Base-by-base conservation (phyloP, 2,797 vertebrate genomes). In the Serranus cabrilla region DNA sequence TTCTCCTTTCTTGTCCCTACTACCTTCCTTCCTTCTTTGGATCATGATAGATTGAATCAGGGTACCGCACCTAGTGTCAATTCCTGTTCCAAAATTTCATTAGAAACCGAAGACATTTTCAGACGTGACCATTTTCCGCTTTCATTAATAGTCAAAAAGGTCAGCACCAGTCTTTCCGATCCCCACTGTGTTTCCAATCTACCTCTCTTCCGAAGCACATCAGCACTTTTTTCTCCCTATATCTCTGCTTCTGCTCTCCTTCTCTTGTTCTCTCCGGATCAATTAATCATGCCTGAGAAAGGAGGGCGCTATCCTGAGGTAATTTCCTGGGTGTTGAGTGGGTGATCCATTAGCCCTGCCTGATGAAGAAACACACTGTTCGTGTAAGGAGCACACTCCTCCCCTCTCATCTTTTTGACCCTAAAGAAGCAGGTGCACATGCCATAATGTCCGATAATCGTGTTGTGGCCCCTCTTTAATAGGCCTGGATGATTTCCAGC, bases 111-210 rank as follows among this genome's bases (percentile, higher is more conserved):
- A 79, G 82, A 82, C 80, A 75, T 84, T 87, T 81, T 73, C 78
- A 43, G 37, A 69, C 50, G 76, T 89, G 82, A 77, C 80, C 70
- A 74, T 83, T 90, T 88, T 70, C 74, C 57, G 2, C 66, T 86
- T 86, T 92, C 85, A 91, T 93, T 93, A 93, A 89, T 93, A 93
- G 92, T 93, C 87, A 88, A 91, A 94, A 92, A 94, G 92, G 91
- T 93, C 92, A 91, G 75, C 78, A 56, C 11, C 73, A 64, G 70
- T 76, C 90, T 84, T 81, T 88, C 81, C 67, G 51, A 82, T 82
- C 69, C 89, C 90, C 73, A 45, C 89, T 79, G 87, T 57, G 78
- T 91, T 89, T 91, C 83, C 86, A 88, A 89, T 94, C 90, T 90
- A 65, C 78, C 72, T 87, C 71, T 83, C 80, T 93, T 93, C 89